A percentile compares a stretch with the other conserved stretches of the same genome.
These are phyloP conservation scores for Pollenia labialis DNA, from an alignment of 2,888 invertebrate species.

Conservation along the genomic window DNA sequence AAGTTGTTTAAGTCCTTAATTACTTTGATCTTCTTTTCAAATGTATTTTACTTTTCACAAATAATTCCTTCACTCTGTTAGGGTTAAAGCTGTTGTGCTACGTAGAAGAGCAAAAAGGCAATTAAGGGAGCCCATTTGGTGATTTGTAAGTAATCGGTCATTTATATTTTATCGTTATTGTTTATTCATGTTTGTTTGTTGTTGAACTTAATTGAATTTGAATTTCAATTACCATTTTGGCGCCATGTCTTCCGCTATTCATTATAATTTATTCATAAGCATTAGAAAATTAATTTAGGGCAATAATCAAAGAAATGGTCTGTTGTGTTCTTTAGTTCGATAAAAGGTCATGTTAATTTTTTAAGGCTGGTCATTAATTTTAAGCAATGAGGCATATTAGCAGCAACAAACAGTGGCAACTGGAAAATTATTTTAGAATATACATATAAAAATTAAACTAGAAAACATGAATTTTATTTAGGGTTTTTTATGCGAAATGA, in stretches of 20 bases:
- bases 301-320: not conserved
- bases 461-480: too few relatives aligned
- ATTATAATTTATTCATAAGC: not conserved
- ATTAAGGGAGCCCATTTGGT: not conserved
- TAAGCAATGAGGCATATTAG: too few relatives aligned
- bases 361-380: too few relatives aligned
- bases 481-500: too few relatives aligned
- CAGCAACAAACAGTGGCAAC: too few relatives aligned
- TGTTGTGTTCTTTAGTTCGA: not conserved
- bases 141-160: conserved; percentile 47
- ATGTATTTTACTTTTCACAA: not conserved
- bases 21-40: not conserved
- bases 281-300: not conserved
- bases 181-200: conserved; percentile 21
- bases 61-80: not conserved
- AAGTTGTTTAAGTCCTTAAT: conserved; percentile 42
- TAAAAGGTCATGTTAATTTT: too few relatives aligned
- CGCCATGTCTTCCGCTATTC: conserved; percentile 16
- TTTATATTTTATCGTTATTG: conserved; percentile 28
- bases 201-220: conserved; percentile 33
- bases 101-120: not conserved
- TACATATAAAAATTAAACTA: too few relatives aligned
- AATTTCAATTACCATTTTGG: conserved; percentile 55
- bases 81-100: not conserved
- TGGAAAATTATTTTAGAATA: too few relatives aligned